Evolutionary conservation across 2,113 vertebrate species (phyloP).

Genomic region (Limanda limanda): DNA sequence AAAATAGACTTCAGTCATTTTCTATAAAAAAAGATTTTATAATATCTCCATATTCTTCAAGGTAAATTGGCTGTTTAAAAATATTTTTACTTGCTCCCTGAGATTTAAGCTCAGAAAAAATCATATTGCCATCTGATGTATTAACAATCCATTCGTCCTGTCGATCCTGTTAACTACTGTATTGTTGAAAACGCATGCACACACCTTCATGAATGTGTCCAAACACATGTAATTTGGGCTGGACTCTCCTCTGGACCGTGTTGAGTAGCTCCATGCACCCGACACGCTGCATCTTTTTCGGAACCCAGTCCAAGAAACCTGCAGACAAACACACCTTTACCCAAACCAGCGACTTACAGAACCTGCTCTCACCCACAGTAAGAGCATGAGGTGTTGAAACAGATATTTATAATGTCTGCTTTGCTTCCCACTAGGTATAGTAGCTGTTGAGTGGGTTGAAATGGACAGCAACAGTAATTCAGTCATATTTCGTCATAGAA

Average conservation of each 20-base stretch:
- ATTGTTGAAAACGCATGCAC: not conserved
- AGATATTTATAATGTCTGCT: no score
- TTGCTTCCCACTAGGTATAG: no score
- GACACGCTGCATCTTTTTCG: slow-evolving; percentile 97
- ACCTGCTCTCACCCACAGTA: not conserved
- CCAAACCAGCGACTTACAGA: not conserved
- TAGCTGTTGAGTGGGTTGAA: no score
- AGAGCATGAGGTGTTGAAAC: not conserved
- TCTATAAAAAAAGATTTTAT: no score
- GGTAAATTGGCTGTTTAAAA: no score
- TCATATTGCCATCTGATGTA: not conserved
- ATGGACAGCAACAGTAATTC: no score
- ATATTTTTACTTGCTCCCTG: no score
- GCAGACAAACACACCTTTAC: slow-evolving; percentile 10
- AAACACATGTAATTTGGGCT: slow-evolving; percentile 94
- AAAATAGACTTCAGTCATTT: no score
- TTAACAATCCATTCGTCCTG: no score
- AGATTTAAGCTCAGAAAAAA: not conserved
- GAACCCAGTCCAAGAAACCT: slow-evolving; percentile 99
- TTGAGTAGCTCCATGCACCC: slow-evolving; percentile 96
- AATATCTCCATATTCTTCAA: no score
- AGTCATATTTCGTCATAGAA: no score
- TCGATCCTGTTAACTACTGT: not conserved
- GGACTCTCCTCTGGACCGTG: slow-evolving; percentile 94
- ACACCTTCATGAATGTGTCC: slow-evolving; percentile 98